Percentiles rank a stretch among this genome's conserved stretches.
Conservation (phyloP, 2,113 vertebrate species). For the Accipiter cooperii region DNA sequence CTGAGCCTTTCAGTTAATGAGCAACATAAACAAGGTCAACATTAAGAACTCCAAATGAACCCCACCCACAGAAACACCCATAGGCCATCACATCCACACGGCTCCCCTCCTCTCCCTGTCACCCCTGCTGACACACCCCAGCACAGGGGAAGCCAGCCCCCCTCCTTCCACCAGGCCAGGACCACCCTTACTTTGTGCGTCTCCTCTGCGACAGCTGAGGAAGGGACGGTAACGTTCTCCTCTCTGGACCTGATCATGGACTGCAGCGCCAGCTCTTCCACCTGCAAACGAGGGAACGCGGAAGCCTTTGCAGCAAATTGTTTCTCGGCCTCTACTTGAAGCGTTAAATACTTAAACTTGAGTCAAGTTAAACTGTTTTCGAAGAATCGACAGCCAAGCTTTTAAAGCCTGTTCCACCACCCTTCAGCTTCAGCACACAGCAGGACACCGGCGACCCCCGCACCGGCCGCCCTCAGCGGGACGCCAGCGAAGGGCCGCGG, state of each 20-base stretch:
- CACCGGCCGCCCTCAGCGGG: not conserved
- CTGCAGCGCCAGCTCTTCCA: slow-evolving; percentile 78
- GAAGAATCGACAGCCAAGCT: not conserved
- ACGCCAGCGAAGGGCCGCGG: not conserved
- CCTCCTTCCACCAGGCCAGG: no score
- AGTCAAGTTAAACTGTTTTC: not conserved
- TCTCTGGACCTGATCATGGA: slow-evolving; percentile 68
- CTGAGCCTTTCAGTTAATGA: not conserved
- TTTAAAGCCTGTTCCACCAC: rapidly evolving
- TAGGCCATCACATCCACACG: rapidly evolving
- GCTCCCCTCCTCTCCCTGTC: not conserved
- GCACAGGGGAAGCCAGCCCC: not conserved
- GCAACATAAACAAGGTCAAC: rapidly evolving
- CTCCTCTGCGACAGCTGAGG: not conserved
- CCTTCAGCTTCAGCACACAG: rapidly evolving
- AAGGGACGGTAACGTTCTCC: not conserved
- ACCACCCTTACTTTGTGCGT: slow-evolving; percentile 37
- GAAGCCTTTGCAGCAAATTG: no score
- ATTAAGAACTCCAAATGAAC: rapidly evolving
- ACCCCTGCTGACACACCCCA: not conserved
- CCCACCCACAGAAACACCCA: rapidly evolving
- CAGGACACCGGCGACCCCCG: no score
- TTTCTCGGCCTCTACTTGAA: no score
- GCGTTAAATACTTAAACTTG: no score
- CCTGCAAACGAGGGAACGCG: slow-evolving; percentile 30